Percentiles rank a stretch among this genome's conserved stretches.
phyloP scores from a whole-genome alignment of 2,797 vertebrate species.

The Crenichthys baileyi region DNA sequence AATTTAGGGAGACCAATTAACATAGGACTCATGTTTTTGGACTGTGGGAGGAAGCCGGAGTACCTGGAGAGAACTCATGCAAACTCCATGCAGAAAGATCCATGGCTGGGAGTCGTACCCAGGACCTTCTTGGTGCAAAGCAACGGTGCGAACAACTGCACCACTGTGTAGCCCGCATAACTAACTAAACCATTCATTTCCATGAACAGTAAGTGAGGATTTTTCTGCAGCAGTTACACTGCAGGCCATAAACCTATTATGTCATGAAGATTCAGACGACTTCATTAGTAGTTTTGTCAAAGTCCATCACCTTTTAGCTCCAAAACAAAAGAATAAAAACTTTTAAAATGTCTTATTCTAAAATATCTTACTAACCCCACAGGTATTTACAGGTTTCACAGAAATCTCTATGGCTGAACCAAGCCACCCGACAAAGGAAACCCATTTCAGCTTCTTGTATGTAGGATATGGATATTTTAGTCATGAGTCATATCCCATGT shows the following conservation, averaged over 20 bases:
- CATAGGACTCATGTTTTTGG: no score
- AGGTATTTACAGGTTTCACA: not conserved
- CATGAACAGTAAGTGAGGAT: no score
- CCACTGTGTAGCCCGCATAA: no score
- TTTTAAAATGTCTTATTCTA: not conserved
- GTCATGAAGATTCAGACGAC: not conserved
- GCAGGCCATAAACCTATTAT: not conserved
- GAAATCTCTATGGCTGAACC: not conserved
- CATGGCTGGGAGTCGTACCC: no score
- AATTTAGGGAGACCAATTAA: no score
- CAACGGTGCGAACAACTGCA: no score
- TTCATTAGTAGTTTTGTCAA: not conserved
- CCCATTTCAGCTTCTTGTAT: not conserved
- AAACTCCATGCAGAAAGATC: no score
- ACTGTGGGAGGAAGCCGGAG: no score
- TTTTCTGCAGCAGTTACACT: not conserved
- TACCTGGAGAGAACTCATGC: no score
- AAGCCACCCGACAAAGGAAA: not conserved
- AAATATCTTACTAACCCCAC: not conserved
- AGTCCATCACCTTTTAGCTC: not conserved
- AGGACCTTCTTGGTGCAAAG: no score
- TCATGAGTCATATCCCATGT: not conserved
- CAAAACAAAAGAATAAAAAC: not conserved
- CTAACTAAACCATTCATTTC: no score
- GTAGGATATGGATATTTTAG: not conserved